Evolutionary conservation across 2,888 invertebrate genomes (phyloP).

Genomic region (Papilio protenor): DNA sequence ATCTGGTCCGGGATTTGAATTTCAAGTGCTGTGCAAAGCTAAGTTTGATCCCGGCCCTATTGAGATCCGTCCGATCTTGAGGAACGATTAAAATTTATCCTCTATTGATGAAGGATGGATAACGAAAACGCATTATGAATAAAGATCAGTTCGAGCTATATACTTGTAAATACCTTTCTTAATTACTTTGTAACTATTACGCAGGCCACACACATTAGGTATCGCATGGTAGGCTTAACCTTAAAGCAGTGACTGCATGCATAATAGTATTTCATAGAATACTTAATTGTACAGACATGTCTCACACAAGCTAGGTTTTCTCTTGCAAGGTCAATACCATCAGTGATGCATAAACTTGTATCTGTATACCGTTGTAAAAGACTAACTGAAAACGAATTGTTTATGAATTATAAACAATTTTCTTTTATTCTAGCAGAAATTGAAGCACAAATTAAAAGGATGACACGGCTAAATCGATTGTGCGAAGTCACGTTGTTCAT

Average conservation of each 20-base stretch:
- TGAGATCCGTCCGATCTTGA: constrained; percentile 52
- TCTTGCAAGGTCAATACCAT: background rate
- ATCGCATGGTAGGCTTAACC: background rate
- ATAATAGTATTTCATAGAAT: too few species aligned
- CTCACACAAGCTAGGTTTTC: background rate
- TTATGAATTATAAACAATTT: background rate
- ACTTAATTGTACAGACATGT: too few species aligned
- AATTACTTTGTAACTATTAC: background rate
- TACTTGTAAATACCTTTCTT: background rate
- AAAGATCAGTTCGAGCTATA: background rate
- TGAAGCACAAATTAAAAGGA: constrained; percentile 26
- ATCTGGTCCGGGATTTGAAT: constrained; percentile 82
- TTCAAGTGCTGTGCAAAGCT: constrained; percentile 82
- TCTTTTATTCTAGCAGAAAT: background rate
- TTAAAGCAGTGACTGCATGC: too few species aligned
- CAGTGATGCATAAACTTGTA: background rate
- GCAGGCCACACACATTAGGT: background rate
- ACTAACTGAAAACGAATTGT: background rate
- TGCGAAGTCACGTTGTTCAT: constrained; percentile 24
- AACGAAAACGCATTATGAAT: constrained; percentile 23
- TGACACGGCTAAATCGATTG: constrained; percentile 26
- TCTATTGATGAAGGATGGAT: constrained; percentile 25
- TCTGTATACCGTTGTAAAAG: background rate
- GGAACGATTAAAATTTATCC: constrained; percentile 28
- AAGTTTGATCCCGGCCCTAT: constrained; percentile 69